Evolutionary conservation across 2,888 invertebrate genomes (phyloP).

Genomic region (Nomada ferruginata): DNA sequence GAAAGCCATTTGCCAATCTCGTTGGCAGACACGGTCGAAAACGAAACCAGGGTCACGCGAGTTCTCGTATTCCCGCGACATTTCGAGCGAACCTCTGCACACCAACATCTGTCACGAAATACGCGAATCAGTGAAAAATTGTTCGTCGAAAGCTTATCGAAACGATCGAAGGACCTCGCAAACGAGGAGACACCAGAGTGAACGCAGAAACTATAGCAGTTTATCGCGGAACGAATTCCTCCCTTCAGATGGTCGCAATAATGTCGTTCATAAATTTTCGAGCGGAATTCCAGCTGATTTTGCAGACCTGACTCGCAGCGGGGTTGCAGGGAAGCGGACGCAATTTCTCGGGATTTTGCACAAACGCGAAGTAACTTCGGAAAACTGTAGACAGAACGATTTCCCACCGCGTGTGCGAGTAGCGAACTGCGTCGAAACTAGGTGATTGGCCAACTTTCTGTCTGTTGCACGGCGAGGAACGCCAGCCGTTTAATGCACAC

Average conservation of each 20-base stretch:
- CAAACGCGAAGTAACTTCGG: not conserved
- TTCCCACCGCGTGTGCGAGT: not conserved
- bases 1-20: not conserved
- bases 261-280: not conserved
- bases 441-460: slow-evolving; percentile 21
- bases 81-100: no score
- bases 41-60: not conserved
- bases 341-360: not conserved
- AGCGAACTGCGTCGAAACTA: slow-evolving; percentile 4
- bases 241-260: not conserved
- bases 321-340: not conserved
- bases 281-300: not conserved
- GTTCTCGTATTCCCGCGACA: not conserved
- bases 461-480: not conserved
- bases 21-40: not conserved
- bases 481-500: not conserved
- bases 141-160: not conserved
- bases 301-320: not conserved
- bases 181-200: no score
- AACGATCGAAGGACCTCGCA: not conserved
- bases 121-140: not conserved
- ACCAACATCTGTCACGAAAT: not conserved
- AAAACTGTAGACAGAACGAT: not conserved
- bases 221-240: not conserved
- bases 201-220: no score